Base-by-base conservation (phyloP, 2,113 vertebrate genomes). In the Ranitomeya variabilis region DNA sequence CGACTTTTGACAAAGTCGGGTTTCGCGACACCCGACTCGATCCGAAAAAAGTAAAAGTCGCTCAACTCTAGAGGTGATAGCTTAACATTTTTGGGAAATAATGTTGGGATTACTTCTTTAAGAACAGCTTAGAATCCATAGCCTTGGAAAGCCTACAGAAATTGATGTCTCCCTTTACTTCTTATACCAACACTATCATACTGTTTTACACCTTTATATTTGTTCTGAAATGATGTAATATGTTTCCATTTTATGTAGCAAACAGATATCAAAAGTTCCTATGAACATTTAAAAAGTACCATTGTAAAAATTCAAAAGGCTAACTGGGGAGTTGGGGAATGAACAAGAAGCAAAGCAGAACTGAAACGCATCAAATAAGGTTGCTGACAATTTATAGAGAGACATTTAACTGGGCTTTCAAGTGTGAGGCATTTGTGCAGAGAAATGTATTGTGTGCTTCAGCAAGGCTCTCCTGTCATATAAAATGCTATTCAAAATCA, bases 241-340 rank as follows among this genome's bases (percentile, higher is more conserved):
- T 82, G 26, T 73, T 73, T 82, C 52, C 3, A 60, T 73, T 87
- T 87, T 73, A 87, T 66, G 79, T 73, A 60, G 55, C 78, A 73
- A 60, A 71, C 51, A 81, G 67, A 80, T 66, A 80, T 16, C 62
- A 82, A 87, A 59, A 80, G 37, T 60, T 87, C 86, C 79, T 82
- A 19, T 82, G 86, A 87, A 87, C 79, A 81, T 82, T 87, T 74
- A 87, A 87, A 66, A 81, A 51, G 78, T 73, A 73, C 54, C 55
- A 82, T 74, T 82, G 62, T 81, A 81, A 81, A 86, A 81, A 73
- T 21, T 71, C 18, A 60, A 87, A 87, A 82, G 79, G 54, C 77
- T 57, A 71, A 73, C 77, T 60, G 66, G 86, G 67, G 66, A 81
- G 67, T 59, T 71, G 16, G 37, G 37, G 55, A 86, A 54, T 62